Conservation (phyloP, 2,888 invertebrate genomes). For the Fissipunctia ypsillon region DNA sequence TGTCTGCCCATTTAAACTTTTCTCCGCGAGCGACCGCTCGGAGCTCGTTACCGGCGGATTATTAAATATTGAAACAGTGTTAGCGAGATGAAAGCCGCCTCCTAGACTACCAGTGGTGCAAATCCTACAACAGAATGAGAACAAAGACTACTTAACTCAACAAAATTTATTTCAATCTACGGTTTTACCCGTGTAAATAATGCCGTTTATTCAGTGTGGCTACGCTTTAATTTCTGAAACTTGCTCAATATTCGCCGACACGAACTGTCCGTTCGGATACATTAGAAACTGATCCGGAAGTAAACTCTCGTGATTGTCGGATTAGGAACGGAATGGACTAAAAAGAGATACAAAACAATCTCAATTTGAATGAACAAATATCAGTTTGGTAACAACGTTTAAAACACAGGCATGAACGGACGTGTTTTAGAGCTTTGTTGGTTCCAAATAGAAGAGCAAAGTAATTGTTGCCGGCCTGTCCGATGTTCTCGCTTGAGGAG, state of each 20-base stretch:
- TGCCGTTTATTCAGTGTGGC: slow-evolving; percentile 37
- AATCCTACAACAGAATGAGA: slow-evolving; percentile 74
- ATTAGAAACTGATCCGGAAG: slow-evolving; percentile 84
- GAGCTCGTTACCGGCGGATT: slow-evolving; percentile 89
- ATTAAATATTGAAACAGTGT: slow-evolving; percentile 90
- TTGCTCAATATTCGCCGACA: slow-evolving; percentile 83
- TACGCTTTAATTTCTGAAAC: slow-evolving; percentile 63
- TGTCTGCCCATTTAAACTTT: slow-evolving; percentile 89
- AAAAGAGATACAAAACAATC: slow-evolving; percentile 72
- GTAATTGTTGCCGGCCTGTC: too few relatives aligned
- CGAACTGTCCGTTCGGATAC: slow-evolving; percentile 81
- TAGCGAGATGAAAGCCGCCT: slow-evolving; percentile 84
- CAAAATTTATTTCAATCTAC: slow-evolving; percentile 78
- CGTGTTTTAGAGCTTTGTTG: slow-evolving; percentile 15
- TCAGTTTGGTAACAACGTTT: slow-evolving; percentile 34
- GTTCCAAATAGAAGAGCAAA: slow-evolving; percentile 8
- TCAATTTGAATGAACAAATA: slow-evolving; percentile 68
- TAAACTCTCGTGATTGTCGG: slow-evolving; percentile 81
- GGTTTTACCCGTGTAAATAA: slow-evolving; percentile 58
- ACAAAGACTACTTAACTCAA: slow-evolving; percentile 82
- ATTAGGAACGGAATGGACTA: slow-evolving; percentile 77
- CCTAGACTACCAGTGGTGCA: slow-evolving; percentile 83
- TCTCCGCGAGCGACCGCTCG: slow-evolving; percentile 76
- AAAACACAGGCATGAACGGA: slow-evolving; percentile 26
- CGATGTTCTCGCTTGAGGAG: too few relatives aligned